Evolutionary conservation across 2,797 vertebrate species (phyloP).

Genomic region (Psittacula echo): DNA sequence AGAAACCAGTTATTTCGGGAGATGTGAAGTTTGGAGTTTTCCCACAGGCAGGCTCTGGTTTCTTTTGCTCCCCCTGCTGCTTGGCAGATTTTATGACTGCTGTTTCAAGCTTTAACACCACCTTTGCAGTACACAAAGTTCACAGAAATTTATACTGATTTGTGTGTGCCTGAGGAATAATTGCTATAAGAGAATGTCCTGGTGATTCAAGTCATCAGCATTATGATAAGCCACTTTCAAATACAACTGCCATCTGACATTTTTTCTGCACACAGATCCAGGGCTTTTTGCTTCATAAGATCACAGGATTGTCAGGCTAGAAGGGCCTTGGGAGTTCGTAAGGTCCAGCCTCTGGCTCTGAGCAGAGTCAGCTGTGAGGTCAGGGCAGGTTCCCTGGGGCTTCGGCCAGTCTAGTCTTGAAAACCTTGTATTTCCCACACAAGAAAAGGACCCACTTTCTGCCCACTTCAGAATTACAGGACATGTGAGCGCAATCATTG

Average conservation of each 20-base stretch:
- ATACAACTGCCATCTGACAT: background rate
- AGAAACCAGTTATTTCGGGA: background rate
- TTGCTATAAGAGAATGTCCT: background rate
- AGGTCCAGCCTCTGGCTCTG: background rate
- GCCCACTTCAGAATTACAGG: background rate
- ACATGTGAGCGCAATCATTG: background rate
- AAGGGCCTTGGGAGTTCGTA: background rate
- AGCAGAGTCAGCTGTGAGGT: background rate
- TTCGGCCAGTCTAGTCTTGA: background rate
- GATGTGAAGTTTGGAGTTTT: background rate
- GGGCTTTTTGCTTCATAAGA: background rate
- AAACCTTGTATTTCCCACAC: background rate
- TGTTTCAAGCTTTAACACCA: background rate
- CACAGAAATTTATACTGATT: background rate
- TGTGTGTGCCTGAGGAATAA: background rate
- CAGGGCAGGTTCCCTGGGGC: background rate
- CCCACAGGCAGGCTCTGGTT: background rate
- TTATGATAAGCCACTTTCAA: background rate
- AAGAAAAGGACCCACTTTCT: background rate
- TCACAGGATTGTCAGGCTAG: background rate
- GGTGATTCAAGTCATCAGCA: background rate
- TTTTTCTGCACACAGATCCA: background rate
- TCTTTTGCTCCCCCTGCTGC: conserved; percentile 30
- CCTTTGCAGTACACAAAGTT: background rate
- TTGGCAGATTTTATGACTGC: background rate